These are phyloP conservation scores for Drosophila repleta DNA, from an alignment of 1,140 invertebrate species.

Conservation along the genomic window DNA sequence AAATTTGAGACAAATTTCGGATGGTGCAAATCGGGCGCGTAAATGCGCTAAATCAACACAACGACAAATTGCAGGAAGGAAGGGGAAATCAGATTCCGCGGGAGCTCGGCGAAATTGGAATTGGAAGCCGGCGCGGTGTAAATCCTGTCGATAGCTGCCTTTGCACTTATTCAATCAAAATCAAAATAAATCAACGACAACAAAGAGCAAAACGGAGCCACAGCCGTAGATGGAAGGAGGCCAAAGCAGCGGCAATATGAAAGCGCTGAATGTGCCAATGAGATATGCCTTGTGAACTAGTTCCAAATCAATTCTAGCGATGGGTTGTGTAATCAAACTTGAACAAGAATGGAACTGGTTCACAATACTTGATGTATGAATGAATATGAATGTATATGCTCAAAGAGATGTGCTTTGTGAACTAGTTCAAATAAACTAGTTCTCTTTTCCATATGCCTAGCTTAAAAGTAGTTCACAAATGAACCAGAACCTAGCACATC, in stretches of 20 bases:
- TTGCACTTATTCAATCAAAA: conserved; percentile 76
- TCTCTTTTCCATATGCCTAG: no score
- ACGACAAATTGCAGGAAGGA: neutral
- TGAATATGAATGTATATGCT: no score
- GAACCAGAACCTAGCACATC: no score
- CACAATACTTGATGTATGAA: no score
- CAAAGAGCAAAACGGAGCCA: neutral
- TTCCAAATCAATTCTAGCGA: no score
- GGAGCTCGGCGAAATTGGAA: neutral
- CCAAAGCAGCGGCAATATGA: neutral
- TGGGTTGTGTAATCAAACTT: no score
- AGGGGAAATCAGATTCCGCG: neutral
- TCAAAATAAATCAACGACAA: conserved; percentile 68
- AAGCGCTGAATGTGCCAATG: neutral
- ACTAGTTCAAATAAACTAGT: no score
- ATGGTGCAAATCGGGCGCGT: conserved; percentile 56
- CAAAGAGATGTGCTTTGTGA: no score
- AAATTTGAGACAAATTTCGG: conserved; percentile 50
- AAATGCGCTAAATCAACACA: conserved; percentile 65
- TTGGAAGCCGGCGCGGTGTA: neutral
- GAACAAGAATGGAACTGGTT: no score
- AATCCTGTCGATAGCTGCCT: conserved; percentile 45
- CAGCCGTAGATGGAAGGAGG: neutral
- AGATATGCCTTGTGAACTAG: no score
- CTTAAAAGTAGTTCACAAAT: no score